A percentile compares a stretch with the other conserved stretches of the same genome.
Evolutionary conservation across 2,888 invertebrate species (phyloP).

Genomic region (Bhutanitis thaidina): DNA sequence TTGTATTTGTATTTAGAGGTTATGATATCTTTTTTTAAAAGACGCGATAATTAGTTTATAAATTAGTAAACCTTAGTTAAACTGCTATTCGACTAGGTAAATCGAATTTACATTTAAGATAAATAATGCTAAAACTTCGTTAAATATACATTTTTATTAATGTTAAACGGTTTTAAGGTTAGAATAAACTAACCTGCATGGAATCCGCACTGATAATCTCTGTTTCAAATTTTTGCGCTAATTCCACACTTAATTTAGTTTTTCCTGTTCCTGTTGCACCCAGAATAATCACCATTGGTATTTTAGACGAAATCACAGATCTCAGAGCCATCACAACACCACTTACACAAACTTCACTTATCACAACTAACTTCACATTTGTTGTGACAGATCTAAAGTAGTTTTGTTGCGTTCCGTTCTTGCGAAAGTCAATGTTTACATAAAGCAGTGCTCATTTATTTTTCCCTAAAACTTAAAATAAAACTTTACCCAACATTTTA

Average conservation of each 20-base stretch:
- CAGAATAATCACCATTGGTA: constrained; percentile 92
- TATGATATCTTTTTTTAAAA: constrained; percentile 31
- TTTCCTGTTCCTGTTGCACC: constrained; percentile 99
- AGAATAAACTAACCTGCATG: constrained; percentile 89
- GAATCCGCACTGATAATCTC: constrained; percentile 99
- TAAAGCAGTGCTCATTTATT: no score
- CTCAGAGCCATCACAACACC: constrained; percentile 58
- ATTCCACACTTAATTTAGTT: constrained; percentile 95
- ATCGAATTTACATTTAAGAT: no score
- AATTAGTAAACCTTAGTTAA: not conserved
- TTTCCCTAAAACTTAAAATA: no score
- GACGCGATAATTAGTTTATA: not conserved
- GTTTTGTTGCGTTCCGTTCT: constrained; percentile 27
- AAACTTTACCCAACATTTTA: no score
- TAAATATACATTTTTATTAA: no score
- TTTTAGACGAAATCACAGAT: constrained; percentile 55
- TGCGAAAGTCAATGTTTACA: constrained; percentile 21
- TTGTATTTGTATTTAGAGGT: constrained; percentile 42
- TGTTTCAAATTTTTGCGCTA: constrained; percentile 90
- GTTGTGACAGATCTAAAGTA: constrained; percentile 40
- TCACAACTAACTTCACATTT: constrained; percentile 54
- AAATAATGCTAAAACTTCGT: no score
- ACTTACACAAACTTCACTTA: constrained; percentile 63
- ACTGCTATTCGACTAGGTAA: no score
- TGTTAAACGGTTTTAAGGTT: constrained; percentile 5